Evolutionary conservation across 2,797 vertebrate species (phyloP).

Genomic region (Halcyon chelicuti): DNA sequence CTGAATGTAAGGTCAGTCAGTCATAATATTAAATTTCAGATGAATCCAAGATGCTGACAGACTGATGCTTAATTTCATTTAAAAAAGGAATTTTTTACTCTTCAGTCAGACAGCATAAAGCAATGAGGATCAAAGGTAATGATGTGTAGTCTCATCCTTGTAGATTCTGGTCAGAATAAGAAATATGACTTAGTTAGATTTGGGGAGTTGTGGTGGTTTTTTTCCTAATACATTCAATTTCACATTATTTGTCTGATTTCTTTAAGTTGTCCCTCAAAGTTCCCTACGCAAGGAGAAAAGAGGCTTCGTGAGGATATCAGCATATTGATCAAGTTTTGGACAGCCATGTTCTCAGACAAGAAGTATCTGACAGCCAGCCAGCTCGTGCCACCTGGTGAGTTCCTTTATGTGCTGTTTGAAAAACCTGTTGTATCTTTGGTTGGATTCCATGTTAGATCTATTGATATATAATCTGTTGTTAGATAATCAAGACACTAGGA

Average conservation of each 20-base stretch:
- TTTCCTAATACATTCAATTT: neutral
- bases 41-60: neutral
- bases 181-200: neutral
- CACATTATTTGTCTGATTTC: conserved; percentile 1
- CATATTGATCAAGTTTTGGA: conserved; percentile 95
- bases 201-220: neutral
- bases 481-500: conserved; percentile 96
- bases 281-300: conserved; percentile 94
- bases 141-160: neutral
- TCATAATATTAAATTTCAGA: neutral
- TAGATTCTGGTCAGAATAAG: neutral
- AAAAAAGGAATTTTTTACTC: neutral
- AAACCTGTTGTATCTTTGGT: neutral
- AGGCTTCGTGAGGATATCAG: conserved; percentile 94
- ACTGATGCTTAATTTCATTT: neutral
- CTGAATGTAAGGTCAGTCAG: neutral
- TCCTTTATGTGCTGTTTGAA: neutral
- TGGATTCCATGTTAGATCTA: neutral
- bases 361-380: conserved; percentile 96
- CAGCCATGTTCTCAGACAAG: conserved; percentile 97
- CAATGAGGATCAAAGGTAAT: neutral
- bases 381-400: conserved; percentile 93
- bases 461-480: conserved; percentile 5
- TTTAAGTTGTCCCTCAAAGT: conserved; percentile 89
- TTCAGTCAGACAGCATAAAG: neutral